phyloP scores from a whole-genome alignment of 1,140 invertebrate species.

The Bombus vancouverensis region DNA sequence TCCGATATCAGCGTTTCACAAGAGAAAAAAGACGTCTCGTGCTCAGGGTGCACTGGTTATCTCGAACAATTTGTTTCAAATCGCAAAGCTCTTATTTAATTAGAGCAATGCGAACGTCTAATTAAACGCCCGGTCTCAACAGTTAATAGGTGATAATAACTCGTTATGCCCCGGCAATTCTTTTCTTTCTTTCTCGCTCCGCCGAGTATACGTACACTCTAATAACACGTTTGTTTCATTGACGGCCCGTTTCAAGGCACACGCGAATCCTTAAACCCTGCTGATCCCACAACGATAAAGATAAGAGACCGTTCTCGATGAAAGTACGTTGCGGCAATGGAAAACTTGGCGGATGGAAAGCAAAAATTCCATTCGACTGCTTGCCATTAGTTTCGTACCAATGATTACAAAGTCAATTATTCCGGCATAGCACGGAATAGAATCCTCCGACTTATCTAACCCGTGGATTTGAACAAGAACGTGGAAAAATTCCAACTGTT shows the following conservation, averaged over 20 bases:
- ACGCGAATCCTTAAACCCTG: neutral
- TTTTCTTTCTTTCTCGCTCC: conserved; percentile 12
- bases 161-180: neutral
- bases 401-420: neutral
- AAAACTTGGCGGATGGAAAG: neutral
- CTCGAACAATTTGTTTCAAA: neutral
- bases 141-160: conserved; percentile 26
- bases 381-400: neutral
- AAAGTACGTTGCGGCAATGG: neutral
- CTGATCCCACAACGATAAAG: neutral
- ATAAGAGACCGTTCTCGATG: neutral
- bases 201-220: neutral
- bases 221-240: conserved; percentile 32
- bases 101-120: neutral
- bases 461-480: neutral
- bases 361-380: neutral
- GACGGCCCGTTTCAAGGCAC: neutral
- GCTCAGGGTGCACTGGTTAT: neutral
- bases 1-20: neutral
- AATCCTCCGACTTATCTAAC: neutral
- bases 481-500: neutral
- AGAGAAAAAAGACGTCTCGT: too few species aligned
- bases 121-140: conserved; percentile 4
- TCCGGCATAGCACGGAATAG: neutral
- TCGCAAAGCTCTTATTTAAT: neutral